phyloP scores from a whole-genome alignment of 1,140 invertebrate genomes.

The Pogonognathellus flavescens region DNA sequence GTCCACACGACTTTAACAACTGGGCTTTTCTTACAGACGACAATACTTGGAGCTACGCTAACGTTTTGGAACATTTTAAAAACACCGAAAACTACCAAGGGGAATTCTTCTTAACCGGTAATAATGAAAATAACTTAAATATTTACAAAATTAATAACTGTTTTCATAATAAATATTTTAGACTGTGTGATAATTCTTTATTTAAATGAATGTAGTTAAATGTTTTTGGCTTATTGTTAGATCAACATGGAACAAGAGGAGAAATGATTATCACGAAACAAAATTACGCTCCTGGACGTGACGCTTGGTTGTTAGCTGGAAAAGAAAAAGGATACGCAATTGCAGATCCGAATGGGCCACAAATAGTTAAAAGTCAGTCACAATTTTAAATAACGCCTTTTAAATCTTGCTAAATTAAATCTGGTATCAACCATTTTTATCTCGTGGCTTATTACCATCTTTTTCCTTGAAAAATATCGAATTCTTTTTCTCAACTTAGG shows the following conservation, averaged over 20 bases:
- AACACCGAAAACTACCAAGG: slow-evolving; percentile 80
- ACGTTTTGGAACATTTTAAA: slow-evolving; percentile 84
- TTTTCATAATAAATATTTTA: not conserved
- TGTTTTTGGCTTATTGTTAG: too few relatives aligned
- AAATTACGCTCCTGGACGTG: slow-evolving; percentile 27
- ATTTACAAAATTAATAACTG: not conserved
- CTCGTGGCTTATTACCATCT: too few relatives aligned
- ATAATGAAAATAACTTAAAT: not conserved
- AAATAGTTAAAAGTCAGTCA: slow-evolving; percentile 66
- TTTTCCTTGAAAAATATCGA: too few relatives aligned
- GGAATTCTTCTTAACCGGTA: not conserved
- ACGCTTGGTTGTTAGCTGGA: slow-evolving; percentile 74
- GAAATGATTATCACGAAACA: slow-evolving; percentile 16
- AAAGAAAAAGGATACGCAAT: slow-evolving; percentile 87
- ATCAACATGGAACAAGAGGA: slow-evolving; percentile 31
- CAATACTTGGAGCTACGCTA: slow-evolving; percentile 74
- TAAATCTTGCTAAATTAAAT: too few relatives aligned
- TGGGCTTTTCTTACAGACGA: slow-evolving; percentile 73
- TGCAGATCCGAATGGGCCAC: slow-evolving; percentile 91
- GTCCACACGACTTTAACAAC: slow-evolving; percentile 76
- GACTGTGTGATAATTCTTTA: not conserved
- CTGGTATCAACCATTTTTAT: too few relatives aligned
- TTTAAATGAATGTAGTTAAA: too few relatives aligned
- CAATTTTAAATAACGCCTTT: not conserved
- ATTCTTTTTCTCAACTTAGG: not conserved